These are phyloP conservation scores for Morone saxatilis DNA, from an alignment of 2,113 vertebrate genomes.

Conservation along the genomic window DNA sequence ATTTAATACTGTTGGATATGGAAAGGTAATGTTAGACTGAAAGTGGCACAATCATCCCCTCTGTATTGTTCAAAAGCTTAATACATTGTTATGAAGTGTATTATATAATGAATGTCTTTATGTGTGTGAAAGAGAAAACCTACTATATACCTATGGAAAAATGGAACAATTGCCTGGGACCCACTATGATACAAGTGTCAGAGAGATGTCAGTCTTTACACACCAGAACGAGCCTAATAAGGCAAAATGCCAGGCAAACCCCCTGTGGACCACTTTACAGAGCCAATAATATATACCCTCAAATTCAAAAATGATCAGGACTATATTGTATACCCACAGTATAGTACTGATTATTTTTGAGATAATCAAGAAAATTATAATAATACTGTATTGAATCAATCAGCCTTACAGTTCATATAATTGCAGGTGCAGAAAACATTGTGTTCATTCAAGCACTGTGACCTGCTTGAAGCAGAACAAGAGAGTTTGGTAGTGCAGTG, in stretches of 20 bases:
- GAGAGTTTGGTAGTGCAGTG: constrained; percentile 10
- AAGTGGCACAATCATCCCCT: not conserved
- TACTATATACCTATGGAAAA: too few relatives aligned
- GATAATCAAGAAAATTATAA: not conserved
- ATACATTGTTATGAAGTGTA: too few relatives aligned
- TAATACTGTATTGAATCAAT: not conserved
- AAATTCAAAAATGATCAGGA: too few relatives aligned
- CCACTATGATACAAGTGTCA: not conserved
- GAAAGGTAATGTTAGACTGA: constrained; percentile 27
- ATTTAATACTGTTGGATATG: not conserved
- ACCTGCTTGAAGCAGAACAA: not conserved
- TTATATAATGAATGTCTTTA: too few relatives aligned
- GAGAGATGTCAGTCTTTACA: not conserved
- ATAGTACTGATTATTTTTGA: not conserved
- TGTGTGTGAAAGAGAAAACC: too few relatives aligned
- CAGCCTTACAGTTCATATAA: not conserved
- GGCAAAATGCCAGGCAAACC: not conserved
- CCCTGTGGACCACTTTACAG: not conserved
- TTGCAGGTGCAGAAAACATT: not conserved
- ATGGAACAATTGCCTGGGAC: too few relatives aligned
- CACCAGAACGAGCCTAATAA: not conserved
- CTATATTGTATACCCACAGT: not conserved
- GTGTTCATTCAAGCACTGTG: constrained; percentile 4
- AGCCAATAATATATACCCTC: not conserved
- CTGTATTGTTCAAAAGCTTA: not conserved